A percentile compares a stretch with the other conserved stretches of the same genome.
phyloP scores from a whole-genome alignment of 2,113 vertebrate species.

The Oreochromis spilurus region DNA sequence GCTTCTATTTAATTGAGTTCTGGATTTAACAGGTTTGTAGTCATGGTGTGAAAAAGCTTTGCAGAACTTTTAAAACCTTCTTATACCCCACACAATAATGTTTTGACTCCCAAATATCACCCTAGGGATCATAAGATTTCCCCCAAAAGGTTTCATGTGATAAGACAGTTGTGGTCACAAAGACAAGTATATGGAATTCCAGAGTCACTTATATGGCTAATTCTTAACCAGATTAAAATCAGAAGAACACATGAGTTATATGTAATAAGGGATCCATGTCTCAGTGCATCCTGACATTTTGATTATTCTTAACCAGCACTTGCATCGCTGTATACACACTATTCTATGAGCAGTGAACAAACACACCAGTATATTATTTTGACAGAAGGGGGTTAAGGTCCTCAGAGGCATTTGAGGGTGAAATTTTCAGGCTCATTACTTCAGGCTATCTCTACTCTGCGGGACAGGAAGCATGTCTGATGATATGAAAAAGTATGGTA shows the following conservation, averaged over 20 bases:
- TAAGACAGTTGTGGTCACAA: background rate
- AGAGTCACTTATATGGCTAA: background rate
- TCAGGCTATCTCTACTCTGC: background rate
- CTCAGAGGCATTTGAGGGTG: conserved; percentile 13
- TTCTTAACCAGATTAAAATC: background rate
- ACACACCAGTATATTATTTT: background rate
- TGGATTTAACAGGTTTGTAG: background rate
- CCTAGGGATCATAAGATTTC: fast-evolving
- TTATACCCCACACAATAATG: background rate
- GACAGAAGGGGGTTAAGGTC: background rate
- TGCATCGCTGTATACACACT: background rate
- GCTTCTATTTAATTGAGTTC: background rate
- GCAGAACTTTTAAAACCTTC: background rate
- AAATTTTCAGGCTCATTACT: background rate
- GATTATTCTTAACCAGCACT: background rate
- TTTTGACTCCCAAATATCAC: background rate
- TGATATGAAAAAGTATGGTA: background rate
- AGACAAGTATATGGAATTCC: background rate
- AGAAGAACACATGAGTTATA: background rate
- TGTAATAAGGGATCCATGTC: background rate
- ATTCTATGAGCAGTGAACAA: background rate
- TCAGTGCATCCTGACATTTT: background rate
- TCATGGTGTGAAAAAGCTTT: background rate
- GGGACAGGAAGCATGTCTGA: background rate
- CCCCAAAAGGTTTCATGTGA: background rate